Evolutionary conservation across 2,888 invertebrate species (phyloP).

Genomic region (Glomeris marginata): DNA sequence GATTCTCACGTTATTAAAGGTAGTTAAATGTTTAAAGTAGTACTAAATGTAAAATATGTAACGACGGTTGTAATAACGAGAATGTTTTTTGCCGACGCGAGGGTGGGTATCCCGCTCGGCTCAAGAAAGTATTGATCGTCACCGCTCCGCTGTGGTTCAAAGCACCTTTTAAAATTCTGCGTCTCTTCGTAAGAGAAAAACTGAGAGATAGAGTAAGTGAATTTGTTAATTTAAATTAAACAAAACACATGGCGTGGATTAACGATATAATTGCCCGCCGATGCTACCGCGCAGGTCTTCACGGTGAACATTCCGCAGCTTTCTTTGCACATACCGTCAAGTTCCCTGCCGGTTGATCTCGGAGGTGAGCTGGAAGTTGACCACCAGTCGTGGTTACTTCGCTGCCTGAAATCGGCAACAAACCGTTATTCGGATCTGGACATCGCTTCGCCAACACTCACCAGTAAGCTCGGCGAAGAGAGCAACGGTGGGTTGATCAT

Average conservation of each 20-base stretch:
- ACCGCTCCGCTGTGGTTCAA: slow-evolving; percentile 98
- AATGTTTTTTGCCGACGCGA: slow-evolving; percentile 28
- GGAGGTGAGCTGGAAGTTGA: slow-evolving; percentile 75
- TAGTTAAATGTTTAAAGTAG: slow-evolving; percentile 29
- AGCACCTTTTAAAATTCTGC: slow-evolving; percentile 88
- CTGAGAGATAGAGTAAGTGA: slow-evolving; percentile 62
- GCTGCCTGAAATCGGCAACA: slow-evolving; percentile 67
- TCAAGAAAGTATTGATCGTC: slow-evolving; percentile 93
- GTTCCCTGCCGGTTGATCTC: slow-evolving; percentile 72
- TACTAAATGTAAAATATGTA: not conserved
- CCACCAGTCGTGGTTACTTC: slow-evolving; percentile 75
- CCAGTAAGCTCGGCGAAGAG: slow-evolving; percentile 14
- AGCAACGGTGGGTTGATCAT: slow-evolving; percentile 5
- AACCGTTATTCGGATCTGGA: slow-evolving; percentile 45
- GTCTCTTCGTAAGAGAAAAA: slow-evolving; percentile 89
- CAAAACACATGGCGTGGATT: too few relatives aligned
- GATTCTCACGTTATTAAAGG: slow-evolving; percentile 90
- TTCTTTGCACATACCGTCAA: slow-evolving; percentile 72
- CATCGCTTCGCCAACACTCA: slow-evolving; percentile 17
- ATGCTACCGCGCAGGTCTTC: slow-evolving; percentile 40
- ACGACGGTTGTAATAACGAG: not conserved
- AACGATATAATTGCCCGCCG: too few relatives aligned
- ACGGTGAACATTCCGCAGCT: slow-evolving; percentile 86
- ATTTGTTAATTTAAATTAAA: not conserved
- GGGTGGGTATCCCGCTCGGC: slow-evolving; percentile 93